These are phyloP conservation scores for Colossoma macropomum DNA, from an alignment of 2,113 vertebrate species.

Conservation along the genomic window DNA sequence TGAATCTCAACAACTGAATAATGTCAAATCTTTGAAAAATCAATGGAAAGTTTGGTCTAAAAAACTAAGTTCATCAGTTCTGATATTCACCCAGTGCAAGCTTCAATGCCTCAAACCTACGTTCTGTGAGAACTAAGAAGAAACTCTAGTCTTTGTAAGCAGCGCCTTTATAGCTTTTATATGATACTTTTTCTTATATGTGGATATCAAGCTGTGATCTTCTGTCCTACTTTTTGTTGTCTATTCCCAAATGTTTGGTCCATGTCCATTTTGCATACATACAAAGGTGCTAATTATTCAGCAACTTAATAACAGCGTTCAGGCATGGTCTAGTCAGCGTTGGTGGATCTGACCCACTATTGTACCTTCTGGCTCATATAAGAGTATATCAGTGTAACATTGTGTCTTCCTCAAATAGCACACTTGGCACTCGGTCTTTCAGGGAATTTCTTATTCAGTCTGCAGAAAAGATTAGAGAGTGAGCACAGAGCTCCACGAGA, in stretches of 20 bases:
- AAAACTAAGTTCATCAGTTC: too few species aligned
- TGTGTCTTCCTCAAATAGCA: slow-evolving; percentile 2
- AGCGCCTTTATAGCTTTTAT: neutral
- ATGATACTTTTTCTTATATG: neutral
- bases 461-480: slow-evolving; percentile 24
- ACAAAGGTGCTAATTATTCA: neutral
- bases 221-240: neutral
- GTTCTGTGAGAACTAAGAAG: neutral
- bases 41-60: too few species aligned
- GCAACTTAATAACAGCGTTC: neutral
- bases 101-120: neutral
- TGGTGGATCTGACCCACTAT: neutral
- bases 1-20: too few species aligned
- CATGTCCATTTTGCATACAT: neutral
- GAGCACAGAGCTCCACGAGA: neutral
- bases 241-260: neutral
- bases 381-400: neutral
- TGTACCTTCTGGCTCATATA: neutral
- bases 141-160: neutral
- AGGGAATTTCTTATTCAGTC: slow-evolving; percentile 16
- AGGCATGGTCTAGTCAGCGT: neutral
- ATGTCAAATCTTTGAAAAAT: too few species aligned
- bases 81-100: neutral
- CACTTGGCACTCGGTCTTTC: neutral
- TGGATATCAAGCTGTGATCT: neutral